Percentiles rank a stretch among this genome's conserved stretches.
Conservation (phyloP, 2,113 vertebrate species). For the Madoqua kirkii region DNA sequence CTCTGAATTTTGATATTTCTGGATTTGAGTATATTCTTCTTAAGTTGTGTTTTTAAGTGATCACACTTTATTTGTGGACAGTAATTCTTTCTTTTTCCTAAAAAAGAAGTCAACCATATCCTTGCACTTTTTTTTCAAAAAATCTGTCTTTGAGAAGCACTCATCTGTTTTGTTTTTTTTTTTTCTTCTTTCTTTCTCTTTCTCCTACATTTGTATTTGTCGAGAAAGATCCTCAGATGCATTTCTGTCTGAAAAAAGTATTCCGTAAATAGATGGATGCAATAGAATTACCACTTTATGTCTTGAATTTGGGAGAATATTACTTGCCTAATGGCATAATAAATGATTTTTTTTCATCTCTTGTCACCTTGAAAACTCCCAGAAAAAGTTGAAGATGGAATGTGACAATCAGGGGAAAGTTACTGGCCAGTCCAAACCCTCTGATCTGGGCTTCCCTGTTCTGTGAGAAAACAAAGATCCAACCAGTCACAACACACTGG, state of each 20-base stretch:
- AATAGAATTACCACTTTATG: neutral
- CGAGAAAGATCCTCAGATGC: neutral
- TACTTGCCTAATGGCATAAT: slow-evolving; percentile 40
- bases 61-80: neutral
- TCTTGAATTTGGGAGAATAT: neutral
- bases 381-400: neutral
- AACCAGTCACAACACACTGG: neutral
- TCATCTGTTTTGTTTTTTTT: neutral
- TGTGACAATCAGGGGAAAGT: neutral
- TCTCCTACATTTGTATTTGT: neutral
- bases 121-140: neutral
- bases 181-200: neutral
- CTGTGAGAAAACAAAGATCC: neutral
- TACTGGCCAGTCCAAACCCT: too few relatives aligned
- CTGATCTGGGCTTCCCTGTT: neutral
- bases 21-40: neutral
- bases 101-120: neutral
- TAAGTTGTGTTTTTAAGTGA: neutral
- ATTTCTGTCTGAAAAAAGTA: slow-evolving; percentile 44
- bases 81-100: neutral
- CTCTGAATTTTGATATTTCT: neutral
- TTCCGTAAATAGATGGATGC: neutral
- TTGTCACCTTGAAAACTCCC: neutral
- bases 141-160: slow-evolving; percentile 3
- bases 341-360: slow-evolving; percentile 46